A percentile compares a stretch with the other conserved stretches of the same genome.
phyloP scores from a whole-genome alignment of 2,797 vertebrate species.

The Betta splendens region DNA sequence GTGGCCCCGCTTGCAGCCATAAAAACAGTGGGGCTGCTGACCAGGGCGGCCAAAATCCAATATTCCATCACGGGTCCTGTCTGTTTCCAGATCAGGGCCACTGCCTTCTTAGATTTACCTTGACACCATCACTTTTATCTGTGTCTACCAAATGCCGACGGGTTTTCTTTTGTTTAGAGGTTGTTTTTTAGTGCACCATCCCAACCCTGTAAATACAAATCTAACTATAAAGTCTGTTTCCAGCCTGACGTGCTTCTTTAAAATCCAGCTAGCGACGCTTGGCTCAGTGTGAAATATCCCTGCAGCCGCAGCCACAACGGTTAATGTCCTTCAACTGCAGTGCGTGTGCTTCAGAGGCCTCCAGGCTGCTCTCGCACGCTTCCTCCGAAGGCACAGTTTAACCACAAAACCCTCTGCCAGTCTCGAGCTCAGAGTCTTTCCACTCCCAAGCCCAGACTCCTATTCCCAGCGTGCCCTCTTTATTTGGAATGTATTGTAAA shows the following conservation, averaged over 20 bases:
- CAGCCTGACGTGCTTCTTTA: conserved; percentile 68
- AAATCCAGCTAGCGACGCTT: conserved; percentile 45
- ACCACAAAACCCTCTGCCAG: conserved; percentile 60
- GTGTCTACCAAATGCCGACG: conserved; percentile 61
- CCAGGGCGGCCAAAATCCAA: conserved; percentile 82
- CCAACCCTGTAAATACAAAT: conserved; percentile 35
- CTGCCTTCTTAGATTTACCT: conserved; percentile 81
- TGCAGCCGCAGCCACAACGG: conserved; percentile 67
- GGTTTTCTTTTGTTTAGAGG: conserved; percentile 12
- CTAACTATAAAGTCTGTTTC: conserved; percentile 64
- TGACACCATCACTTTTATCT: conserved; percentile 71
- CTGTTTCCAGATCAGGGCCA: conserved; percentile 77
- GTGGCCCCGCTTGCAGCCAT: conserved; percentile 72
- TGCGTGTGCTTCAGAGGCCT: conserved; percentile 62
- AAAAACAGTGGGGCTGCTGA: conserved; percentile 79
- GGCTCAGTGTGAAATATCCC: conserved; percentile 53
- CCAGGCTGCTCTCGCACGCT: conserved; percentile 67
- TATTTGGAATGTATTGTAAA: conserved; percentile 76
- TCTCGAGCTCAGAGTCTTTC: conserved; percentile 56
- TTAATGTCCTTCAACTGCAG: conserved; percentile 76
- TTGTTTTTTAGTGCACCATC: conserved; percentile 3
- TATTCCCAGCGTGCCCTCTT: conserved; percentile 76
- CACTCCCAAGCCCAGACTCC: conserved; percentile 52
- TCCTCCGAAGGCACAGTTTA: conserved; percentile 55
- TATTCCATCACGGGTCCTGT: conserved; percentile 78